These are phyloP conservation scores for Albula goreensis DNA, from an alignment of 2,113 vertebrate genomes.

Conservation along the genomic window DNA sequence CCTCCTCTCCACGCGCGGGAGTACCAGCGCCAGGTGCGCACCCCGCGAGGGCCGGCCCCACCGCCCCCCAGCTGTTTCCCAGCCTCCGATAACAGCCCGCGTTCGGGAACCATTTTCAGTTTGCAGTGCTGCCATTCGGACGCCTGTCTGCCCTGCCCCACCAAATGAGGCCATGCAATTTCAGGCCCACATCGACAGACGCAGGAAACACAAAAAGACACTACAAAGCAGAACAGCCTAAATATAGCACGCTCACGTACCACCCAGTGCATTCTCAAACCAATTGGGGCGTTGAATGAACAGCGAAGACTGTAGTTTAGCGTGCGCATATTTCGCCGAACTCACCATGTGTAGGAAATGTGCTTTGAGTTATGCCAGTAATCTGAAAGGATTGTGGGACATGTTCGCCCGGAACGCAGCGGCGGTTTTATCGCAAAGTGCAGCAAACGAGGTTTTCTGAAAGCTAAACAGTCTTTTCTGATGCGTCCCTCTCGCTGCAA, in stretches of 20 bases:
- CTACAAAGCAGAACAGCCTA: background rate
- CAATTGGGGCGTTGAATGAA: slow-evolving; percentile 37
- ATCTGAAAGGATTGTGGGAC: slow-evolving; percentile 36
- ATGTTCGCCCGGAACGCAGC: slow-evolving; percentile 37
- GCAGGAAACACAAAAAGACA: too few species aligned
- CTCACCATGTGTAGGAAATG: slow-evolving; percentile 31
- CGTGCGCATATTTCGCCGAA: slow-evolving; percentile 23
- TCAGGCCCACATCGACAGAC: too few species aligned
- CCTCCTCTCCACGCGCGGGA: slow-evolving; percentile 14
- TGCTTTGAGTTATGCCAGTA: slow-evolving; percentile 40
- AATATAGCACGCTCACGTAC: background rate
- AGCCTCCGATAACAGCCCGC: background rate
- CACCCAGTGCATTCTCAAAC: slow-evolving; percentile 16
- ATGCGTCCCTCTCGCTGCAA: slow-evolving; percentile 47
- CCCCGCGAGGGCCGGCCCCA: background rate
- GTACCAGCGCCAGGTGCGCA: background rate
- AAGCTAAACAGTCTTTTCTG: slow-evolving; percentile 49
- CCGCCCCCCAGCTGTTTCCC: background rate
- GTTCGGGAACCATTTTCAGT: background rate
- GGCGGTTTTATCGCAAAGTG: slow-evolving; percentile 43
- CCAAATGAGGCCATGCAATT: too few species aligned
- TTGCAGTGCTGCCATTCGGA: too few species aligned
- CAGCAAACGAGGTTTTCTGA: slow-evolving; percentile 48
- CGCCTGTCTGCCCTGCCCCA: too few species aligned
- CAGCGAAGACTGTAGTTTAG: slow-evolving; percentile 23